These are phyloP conservation scores for Diabrotica balteata DNA, from an alignment of 2,888 invertebrate species.

Conservation along the genomic window DNA sequence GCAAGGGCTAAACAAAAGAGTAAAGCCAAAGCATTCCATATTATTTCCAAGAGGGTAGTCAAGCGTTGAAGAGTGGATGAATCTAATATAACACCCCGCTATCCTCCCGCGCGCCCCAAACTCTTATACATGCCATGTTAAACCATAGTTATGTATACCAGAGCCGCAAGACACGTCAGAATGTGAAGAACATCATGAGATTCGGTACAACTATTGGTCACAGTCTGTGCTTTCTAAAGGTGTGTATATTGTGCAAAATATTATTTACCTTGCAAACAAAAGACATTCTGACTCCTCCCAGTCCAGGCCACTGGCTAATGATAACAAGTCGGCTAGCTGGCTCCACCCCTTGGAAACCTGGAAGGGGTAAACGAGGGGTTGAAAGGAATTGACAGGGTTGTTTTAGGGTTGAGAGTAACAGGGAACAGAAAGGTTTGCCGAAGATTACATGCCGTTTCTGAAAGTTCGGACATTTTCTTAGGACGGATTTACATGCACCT, in stretches of 20 bases:
- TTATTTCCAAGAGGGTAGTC: constrained; percentile 55
- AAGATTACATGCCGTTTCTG: no score
- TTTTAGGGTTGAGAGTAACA: constrained; percentile 10
- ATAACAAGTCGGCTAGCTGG: constrained; percentile 53
- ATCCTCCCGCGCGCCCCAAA: constrained; percentile 30
- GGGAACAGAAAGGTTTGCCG: not conserved
- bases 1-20: constrained; percentile 43
- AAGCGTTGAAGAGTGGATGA: constrained; percentile 56
- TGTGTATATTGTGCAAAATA: constrained; percentile 77
- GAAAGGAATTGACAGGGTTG: constrained; percentile 5
- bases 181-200: constrained; percentile 39
- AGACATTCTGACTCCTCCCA: constrained; percentile 59
- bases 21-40: constrained; percentile 53
- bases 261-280: constrained; percentile 73
- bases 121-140: constrained; percentile 50
- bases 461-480: no score
- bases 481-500: no score
- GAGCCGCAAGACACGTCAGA: constrained; percentile 52
- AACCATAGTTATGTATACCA: constrained; percentile 60
- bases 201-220: constrained; percentile 49
- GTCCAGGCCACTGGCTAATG: constrained; percentile 60
- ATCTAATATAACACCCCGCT: constrained; percentile 55
- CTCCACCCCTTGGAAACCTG: constrained; percentile 44
- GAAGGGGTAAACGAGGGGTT: constrained; percentile 17
- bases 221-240: constrained; percentile 59